phyloP scores from a whole-genome alignment of 2,888 invertebrate genomes.

The Hypolimnas misippus region DNA sequence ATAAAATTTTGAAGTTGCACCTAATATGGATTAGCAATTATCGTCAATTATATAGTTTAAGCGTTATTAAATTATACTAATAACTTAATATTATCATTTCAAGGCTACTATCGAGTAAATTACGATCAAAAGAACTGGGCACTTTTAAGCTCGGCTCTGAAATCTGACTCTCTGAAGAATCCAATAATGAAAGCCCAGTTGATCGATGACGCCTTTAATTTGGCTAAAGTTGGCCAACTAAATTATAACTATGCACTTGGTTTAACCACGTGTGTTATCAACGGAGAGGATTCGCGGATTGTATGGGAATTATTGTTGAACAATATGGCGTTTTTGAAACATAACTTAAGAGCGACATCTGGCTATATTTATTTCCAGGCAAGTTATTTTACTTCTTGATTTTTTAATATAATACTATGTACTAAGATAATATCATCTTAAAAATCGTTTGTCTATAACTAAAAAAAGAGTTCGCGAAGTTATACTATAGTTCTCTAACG shows the following conservation, averaged over 20 bases:
- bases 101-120: conserved; percentile 86
- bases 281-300: conserved; percentile 85
- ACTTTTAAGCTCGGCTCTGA: conserved; percentile 74
- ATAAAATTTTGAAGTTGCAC: too few species aligned
- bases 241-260: conserved; percentile 85
- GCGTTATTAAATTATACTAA: too few species aligned
- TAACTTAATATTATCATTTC: neutral
- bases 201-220: conserved; percentile 88
- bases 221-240: conserved; percentile 84
- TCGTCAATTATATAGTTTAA: too few species aligned
- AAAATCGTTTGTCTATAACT: too few species aligned
- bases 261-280: conserved; percentile 85
- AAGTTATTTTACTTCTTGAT: conserved; percentile 9
- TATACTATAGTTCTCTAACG: too few species aligned
- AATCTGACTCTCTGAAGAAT: conserved; percentile 79
- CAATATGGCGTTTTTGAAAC: conserved; percentile 79
- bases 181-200: conserved; percentile 87
- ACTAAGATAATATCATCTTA: neutral
- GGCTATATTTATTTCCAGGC: conserved; percentile 81
- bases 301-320: conserved; percentile 87
- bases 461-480: too few species aligned
- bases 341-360: conserved; percentile 75
- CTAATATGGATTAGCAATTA: too few species aligned
- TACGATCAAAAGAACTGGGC: conserved; percentile 85
- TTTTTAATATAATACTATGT: neutral